Conservation (phyloP, 2,113 vertebrate genomes). For the Oriolus oriolus region DNA sequence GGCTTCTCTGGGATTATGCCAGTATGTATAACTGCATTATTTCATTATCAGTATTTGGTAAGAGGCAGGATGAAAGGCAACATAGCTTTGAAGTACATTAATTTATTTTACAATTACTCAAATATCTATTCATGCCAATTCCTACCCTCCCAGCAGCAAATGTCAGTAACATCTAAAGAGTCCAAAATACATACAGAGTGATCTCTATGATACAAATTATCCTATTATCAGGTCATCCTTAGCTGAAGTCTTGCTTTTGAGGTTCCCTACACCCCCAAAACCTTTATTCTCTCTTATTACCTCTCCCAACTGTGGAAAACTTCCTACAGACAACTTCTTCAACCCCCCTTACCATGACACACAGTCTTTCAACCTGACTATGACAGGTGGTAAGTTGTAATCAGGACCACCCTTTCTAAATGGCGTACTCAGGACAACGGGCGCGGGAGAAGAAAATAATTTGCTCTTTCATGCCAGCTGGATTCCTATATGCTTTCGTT, state of each 20-base stretch:
- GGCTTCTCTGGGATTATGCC: not conserved
- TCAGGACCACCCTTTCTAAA: not conserved
- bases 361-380: not conserved
- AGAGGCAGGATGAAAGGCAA: not conserved
- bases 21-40: not conserved
- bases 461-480: not conserved
- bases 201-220: not conserved
- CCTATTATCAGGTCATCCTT: not conserved
- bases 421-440: rapidly evolving
- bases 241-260: not conserved
- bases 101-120: not conserved
- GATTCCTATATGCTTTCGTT: not conserved
- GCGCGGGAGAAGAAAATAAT: not conserved
- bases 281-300: not conserved
- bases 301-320: not conserved
- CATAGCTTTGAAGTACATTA: not conserved
- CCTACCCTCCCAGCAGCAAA: not conserved
- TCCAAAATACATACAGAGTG: not conserved
- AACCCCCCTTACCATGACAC: not conserved
- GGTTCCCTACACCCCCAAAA: not conserved
- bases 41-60: not conserved
- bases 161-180: not conserved
- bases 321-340: not conserved
- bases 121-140: not conserved
- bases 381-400: not conserved